phyloP scores from a whole-genome alignment of 2,113 vertebrate genomes.

The Sander lucioperca region DNA sequence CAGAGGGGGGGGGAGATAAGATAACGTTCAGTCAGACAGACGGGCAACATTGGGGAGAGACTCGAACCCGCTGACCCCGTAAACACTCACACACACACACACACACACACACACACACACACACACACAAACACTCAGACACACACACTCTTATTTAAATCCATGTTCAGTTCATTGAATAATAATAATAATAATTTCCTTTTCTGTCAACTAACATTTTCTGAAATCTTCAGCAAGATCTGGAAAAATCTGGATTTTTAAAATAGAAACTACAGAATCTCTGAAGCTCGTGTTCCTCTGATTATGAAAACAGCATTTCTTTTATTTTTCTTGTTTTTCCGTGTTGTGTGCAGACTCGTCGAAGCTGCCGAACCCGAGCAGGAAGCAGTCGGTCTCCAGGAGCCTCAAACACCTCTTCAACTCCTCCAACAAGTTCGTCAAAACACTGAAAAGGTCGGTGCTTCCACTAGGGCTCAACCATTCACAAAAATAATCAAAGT shows the following conservation, averaged over 20 bases:
- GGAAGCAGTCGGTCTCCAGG: conserved; percentile 96
- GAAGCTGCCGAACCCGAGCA: conserved; percentile 92
- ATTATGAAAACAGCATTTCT: not conserved
- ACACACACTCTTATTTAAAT: not conserved
- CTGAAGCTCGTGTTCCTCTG: too few relatives aligned
- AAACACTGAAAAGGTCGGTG: conserved; percentile 94
- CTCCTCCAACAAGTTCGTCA: conserved; percentile 98
- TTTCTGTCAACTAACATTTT: too few relatives aligned
- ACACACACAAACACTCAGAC: not conserved
- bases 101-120: too few relatives aligned
- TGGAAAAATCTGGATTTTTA: too few relatives aligned
- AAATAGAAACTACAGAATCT: too few relatives aligned
- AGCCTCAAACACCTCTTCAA: conserved; percentile 98
- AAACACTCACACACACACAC: not conserved
- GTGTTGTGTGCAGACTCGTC: conserved; percentile 84
- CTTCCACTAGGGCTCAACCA: too few relatives aligned
- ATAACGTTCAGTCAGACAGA: not conserved
- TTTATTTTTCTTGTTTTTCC: not conserved
- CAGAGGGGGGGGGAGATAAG: conserved; percentile 15
- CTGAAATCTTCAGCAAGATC: too few relatives aligned
- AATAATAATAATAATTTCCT: too few relatives aligned
- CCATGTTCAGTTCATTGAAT: too few relatives aligned
- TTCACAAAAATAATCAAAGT: too few relatives aligned
- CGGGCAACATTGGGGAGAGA: conserved; percentile 19
- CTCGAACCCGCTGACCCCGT: conserved; percentile 32